phyloP scores from a whole-genome alignment of 1,140 invertebrate genomes.

The Drosophila ficusphila region DNA sequence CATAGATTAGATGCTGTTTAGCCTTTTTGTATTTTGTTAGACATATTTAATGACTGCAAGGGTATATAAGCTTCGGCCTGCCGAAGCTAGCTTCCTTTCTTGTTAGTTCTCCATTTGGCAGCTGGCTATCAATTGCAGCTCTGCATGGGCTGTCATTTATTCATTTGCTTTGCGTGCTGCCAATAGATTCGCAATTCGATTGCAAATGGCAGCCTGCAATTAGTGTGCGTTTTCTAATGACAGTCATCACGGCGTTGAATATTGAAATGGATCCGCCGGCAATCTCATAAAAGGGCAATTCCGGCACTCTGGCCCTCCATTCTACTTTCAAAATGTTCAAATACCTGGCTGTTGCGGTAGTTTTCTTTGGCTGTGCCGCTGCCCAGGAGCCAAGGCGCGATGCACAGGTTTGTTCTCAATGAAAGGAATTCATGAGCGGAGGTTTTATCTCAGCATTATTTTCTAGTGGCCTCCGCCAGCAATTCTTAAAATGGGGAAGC shows the following conservation, averaged over 20 bases:
- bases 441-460: not conserved
- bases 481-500: slow-evolving; percentile 37
- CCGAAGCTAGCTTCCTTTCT: too few relatives aligned
- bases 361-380: slow-evolving; percentile 3
- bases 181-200: slow-evolving; percentile 50
- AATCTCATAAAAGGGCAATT: slow-evolving; percentile 34
- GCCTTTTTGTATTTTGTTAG: too few relatives aligned
- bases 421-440: not conserved
- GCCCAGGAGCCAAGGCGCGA: slow-evolving; percentile 48
- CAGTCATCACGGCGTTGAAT: slow-evolving; percentile 25
- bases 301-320: not conserved
- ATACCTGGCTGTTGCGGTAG: slow-evolving; percentile 9
- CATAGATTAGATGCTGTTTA: too few relatives aligned
- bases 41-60: too few relatives aligned
- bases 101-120: slow-evolving; percentile 56
- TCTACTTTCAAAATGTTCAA: slow-evolving; percentile 31
- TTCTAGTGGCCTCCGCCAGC: slow-evolving; percentile 42
- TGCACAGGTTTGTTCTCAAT: slow-evolving; percentile 27
- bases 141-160: slow-evolving; percentile 50
- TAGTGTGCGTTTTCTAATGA: slow-evolving; percentile 51
- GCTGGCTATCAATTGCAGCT: slow-evolving; percentile 53
- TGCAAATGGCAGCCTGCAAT: slow-evolving; percentile 51
- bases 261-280: slow-evolving; percentile 20
- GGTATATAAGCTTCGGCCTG: too few relatives aligned
- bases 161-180: slow-evolving; percentile 47